phyloP scores from a whole-genome alignment of 2,888 invertebrate species.

The Drosophila algonquin region DNA sequence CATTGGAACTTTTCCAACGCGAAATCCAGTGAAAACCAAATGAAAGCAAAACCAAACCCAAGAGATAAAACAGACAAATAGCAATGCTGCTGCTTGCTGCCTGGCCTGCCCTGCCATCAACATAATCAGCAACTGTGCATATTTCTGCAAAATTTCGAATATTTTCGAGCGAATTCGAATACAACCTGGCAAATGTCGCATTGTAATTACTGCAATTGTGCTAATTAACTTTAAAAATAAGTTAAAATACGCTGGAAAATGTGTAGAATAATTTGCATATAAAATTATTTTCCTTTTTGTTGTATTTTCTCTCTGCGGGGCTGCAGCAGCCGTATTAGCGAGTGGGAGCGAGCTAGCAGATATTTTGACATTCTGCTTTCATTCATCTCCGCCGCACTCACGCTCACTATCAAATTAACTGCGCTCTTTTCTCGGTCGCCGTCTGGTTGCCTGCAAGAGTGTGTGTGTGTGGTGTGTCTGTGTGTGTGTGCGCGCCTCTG shows the following conservation, averaged over 20 bases:
- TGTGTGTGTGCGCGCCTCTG: slow-evolving; percentile 25
- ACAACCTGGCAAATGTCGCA: slow-evolving; percentile 1
- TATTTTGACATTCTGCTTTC: slow-evolving; percentile 78
- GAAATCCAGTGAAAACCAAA: slow-evolving; percentile 40
- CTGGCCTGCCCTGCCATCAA: slow-evolving; percentile 4
- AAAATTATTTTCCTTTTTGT: slow-evolving; percentile 65
- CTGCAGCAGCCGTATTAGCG: slow-evolving; percentile 61
- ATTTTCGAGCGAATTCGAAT: slow-evolving; percentile 21
- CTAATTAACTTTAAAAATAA: slow-evolving; percentile 23
- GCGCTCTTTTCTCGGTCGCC: slow-evolving; percentile 14
- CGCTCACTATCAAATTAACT: slow-evolving; percentile 45
- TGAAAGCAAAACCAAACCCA: slow-evolving; percentile 44
- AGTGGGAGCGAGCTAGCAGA: slow-evolving; percentile 47
- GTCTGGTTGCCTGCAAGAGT: slow-evolving; percentile 9
- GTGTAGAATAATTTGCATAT: slow-evolving; percentile 59
- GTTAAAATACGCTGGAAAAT: slow-evolving; percentile 36
- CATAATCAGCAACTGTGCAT: slow-evolving; percentile 68
- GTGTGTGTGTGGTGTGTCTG: slow-evolving; percentile 20
- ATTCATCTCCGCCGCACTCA: slow-evolving; percentile 70
- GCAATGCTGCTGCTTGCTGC: neutral
- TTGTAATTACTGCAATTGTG: slow-evolving; percentile 16
- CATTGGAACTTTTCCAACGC: slow-evolving; percentile 24
- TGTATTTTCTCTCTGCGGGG: slow-evolving; percentile 34
- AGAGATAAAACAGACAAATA: slow-evolving; percentile 44
- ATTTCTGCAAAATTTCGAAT: slow-evolving; percentile 57